phyloP scores from a whole-genome alignment of 2,797 vertebrate species.

The Urophycis tenuis region DNA sequence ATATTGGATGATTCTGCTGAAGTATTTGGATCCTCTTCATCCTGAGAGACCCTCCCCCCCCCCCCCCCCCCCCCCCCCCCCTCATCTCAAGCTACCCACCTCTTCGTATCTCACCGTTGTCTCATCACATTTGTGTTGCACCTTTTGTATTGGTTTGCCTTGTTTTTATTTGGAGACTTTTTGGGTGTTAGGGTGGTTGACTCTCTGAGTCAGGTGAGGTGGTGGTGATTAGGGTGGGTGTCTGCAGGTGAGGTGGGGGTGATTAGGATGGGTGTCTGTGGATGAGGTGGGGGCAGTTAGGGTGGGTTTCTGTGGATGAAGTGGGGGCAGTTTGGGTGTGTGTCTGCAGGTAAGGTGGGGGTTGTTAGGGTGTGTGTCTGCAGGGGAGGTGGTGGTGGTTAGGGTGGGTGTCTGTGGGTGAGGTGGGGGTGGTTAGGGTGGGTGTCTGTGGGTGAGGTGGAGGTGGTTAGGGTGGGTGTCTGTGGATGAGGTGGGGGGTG shows the following conservation, averaged over 20 bases:
- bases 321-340: not conserved
- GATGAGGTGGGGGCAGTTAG: slow-evolving; percentile 18
- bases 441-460: not conserved
- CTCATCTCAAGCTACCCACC: too few species aligned
- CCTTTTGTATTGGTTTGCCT: too few species aligned
- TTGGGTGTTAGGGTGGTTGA: slow-evolving; percentile 21
- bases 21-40: too few species aligned
- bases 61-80: too few species aligned
- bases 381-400: slow-evolving; percentile 12
- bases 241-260: not conserved
- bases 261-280: too few species aligned
- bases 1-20: too few species aligned
- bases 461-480: too few species aligned
- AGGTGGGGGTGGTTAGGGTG: not conserved
- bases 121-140: too few species aligned
- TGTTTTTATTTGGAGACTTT: too few species aligned
- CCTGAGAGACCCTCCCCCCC: too few species aligned
- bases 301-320: slow-evolving; percentile 14
- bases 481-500: too few species aligned
- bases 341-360: not conserved
- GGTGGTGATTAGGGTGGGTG: not conserved
- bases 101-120: too few species aligned
- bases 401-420: slow-evolving; percentile 19
- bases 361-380: not conserved
- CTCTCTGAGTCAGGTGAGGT: not conserved